These are phyloP conservation scores for Sparus aurata DNA, from an alignment of 2,797 vertebrate species.

Conservation along the genomic window DNA sequence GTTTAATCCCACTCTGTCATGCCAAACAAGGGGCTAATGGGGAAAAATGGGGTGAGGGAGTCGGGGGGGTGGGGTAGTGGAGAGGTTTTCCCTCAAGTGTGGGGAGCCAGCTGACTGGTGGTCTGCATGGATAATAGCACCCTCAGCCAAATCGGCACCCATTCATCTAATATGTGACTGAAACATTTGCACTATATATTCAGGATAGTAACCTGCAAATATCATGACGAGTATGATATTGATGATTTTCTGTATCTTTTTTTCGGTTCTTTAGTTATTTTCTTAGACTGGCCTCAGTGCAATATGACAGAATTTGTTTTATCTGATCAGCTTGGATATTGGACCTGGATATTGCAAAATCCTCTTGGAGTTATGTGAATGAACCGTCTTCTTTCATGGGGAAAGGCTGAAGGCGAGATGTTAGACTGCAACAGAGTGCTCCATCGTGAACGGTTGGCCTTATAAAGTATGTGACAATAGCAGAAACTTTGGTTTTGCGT, in stretches of 20 bases:
- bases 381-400: not conserved
- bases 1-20: slow-evolving; percentile 81
- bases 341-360: not conserved
- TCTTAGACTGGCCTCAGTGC: not conserved
- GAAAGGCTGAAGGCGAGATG: not conserved
- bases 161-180: slow-evolving; percentile 5
- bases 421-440: not conserved
- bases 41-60: slow-evolving; percentile 53
- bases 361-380: not conserved
- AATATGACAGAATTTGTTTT: not conserved
- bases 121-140: slow-evolving; percentile 39
- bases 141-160: slow-evolving; percentile 17
- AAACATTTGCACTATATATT: not conserved
- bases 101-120: slow-evolving; percentile 37
- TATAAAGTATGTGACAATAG: not conserved
- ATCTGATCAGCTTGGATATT: slow-evolving; percentile 1
- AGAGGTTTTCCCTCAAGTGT: slow-evolving; percentile 56
- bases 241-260: not conserved
- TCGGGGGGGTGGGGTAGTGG: slow-evolving; percentile 20
- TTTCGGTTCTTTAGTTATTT: not conserved
- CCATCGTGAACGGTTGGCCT: not conserved
- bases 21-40: slow-evolving; percentile 78
- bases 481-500: not conserved
- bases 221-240: not conserved
- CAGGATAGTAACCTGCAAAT: not conserved